Base-by-base conservation (phyloP, 2,797 vertebrate genomes). In the Gambusia yucatana region DNA sequence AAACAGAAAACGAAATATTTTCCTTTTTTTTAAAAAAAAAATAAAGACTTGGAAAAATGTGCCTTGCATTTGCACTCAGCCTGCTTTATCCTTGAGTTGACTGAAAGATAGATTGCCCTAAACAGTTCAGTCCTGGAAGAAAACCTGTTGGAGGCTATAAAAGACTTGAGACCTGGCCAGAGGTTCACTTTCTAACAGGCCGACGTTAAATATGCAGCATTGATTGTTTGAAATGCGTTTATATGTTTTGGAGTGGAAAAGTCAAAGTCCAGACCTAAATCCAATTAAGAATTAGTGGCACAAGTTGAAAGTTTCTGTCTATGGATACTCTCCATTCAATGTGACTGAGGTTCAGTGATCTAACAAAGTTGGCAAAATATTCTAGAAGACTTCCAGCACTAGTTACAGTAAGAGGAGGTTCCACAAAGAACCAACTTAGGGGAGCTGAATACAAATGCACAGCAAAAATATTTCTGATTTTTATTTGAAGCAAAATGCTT, bases 381-480 rank as follows among this genome's bases (percentile, higher is more conserved):
- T 28, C n/a, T 13, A 30, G 8, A 30, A 59, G 57, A 59, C 57
- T 59, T 16, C 0, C 57, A 59, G 13, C n/a, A 59, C 11, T 14
- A 28, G 2, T 28, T 59, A 5, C 57, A 59, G 11, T 30, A 30
- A 55, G 25, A 59, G 13, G 10, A n/a, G 55, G 55, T 30, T 59
- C 11, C 55, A 14, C n/a, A 59, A 59, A 59, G n/a, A 59, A 30
- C 11, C 1, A 11, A 14, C 57, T 30, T 13, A 28, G 9, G 57
- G 57, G 28, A 59, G n/a, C 28, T 59, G 11, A 59, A 59, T 59
- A 59, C n/a, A 59, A 59, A 59, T 59, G 57, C n/a, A 59, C n/a
- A 33, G 6, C 59, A 63, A 7, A 50, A 33, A 14, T 36, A 30
- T 63, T 20, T 63, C 30, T 9, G 30, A 63, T 36, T 63, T 36